Conservation (phyloP, 1,140 invertebrate species). For the Trichonephila inaurata region DNA sequence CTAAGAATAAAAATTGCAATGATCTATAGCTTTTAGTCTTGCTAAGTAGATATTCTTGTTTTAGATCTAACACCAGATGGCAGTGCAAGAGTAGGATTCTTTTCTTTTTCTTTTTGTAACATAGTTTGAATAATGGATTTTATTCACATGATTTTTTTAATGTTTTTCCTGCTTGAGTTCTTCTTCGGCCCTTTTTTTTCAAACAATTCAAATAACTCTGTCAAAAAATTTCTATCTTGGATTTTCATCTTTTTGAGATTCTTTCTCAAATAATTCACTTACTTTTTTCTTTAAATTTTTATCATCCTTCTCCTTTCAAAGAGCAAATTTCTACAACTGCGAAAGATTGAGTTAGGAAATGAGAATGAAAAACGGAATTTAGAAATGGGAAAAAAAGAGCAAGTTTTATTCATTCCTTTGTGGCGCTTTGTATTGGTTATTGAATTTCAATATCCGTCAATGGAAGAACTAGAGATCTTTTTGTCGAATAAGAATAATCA, state of each 20-base stretch:
- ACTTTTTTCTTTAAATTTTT: not conserved
- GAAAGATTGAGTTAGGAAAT: conserved; percentile 1
- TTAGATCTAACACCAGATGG: conserved; percentile 27
- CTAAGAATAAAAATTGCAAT: not conserved
- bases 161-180: not conserved
- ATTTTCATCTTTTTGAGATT: conserved; percentile 24
- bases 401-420: conserved; percentile 20
- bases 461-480: not conserved
- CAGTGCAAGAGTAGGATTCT: not conserved
- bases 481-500: conserved; percentile 17
- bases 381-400: not conserved
- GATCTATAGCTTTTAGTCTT: conserved; percentile 4
- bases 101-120: not conserved
- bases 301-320: not conserved
- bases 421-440: conserved; percentile 1
- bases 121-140: conserved; percentile 39
- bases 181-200: not conserved
- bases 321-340: not conserved
- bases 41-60: conserved; percentile 5
- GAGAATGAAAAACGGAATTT: conserved; percentile 7
- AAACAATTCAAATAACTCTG: conserved; percentile 21
- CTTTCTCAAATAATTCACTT: not conserved
- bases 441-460: conserved; percentile 12
- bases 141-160: conserved; percentile 38
- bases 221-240: not conserved